Percentiles rank a stretch among this genome's conserved stretches.
Conservation (phyloP, 2,888 invertebrate species). For the Ellobium chinense region DNA sequence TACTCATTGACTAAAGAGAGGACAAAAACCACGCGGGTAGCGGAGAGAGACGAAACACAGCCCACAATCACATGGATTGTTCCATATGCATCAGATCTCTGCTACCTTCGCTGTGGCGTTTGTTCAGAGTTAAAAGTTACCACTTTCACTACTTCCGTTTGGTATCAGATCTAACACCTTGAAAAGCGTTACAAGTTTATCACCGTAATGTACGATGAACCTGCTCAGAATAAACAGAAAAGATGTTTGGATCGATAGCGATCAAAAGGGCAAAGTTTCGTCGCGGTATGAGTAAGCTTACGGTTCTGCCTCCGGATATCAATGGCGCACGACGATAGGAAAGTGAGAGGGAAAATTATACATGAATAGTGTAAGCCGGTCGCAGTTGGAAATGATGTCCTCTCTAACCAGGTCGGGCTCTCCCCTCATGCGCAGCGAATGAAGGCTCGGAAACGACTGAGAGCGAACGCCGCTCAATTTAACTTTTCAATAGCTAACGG, state of each 20-base stretch:
- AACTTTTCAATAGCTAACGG: slow-evolving; percentile 30
- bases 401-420: background rate
- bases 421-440: background rate
- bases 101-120: too few relatives aligned
- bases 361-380: background rate
- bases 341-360: background rate
- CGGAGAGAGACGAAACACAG: background rate
- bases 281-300: background rate
- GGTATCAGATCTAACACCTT: too few relatives aligned
- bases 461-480: background rate
- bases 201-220: background rate
- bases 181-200: too few relatives aligned
- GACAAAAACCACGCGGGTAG: too few relatives aligned
- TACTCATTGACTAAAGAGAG: too few relatives aligned
- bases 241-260: background rate
- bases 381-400: background rate
- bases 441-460: background rate
- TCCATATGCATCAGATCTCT: too few relatives aligned
- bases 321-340: background rate
- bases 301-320: background rate
- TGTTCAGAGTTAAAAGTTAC: too few relatives aligned
- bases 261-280: slow-evolving; percentile 8
- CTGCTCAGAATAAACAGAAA: background rate
- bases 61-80: too few relatives aligned
- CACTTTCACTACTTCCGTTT: too few relatives aligned